A percentile compares a stretch with the other conserved stretches of the same genome.
Evolutionary conservation across 2,113 vertebrate species (phyloP).

Genomic region (Pantherophis guttatus): DNA sequence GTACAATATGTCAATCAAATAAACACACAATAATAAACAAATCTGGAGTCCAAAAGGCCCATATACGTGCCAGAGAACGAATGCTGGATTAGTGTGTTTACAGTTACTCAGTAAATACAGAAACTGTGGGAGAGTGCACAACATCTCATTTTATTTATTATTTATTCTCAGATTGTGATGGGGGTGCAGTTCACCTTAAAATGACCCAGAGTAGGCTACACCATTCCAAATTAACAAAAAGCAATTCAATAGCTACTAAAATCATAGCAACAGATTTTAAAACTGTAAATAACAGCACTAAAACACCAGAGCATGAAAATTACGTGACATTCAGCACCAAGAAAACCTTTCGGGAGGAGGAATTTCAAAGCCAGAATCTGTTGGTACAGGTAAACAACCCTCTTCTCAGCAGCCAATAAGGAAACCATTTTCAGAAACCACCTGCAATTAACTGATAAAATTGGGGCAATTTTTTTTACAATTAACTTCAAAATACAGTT

Average conservation of each 20-base stretch:
- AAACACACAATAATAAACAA: neutral
- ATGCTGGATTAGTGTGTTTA: neutral
- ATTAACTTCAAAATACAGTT: slow-evolving; percentile 35
- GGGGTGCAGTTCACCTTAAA: neutral
- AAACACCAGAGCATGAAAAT: neutral
- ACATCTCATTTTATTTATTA: neutral
- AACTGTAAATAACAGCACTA: neutral
- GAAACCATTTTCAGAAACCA: neutral
- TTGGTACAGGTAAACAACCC: neutral
- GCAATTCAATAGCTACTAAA: neutral
- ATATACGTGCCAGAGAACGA: neutral
- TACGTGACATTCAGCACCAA: neutral
- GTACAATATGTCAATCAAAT: neutral
- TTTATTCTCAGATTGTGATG: neutral
- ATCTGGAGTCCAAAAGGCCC: neutral
- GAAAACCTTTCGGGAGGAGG: neutral
- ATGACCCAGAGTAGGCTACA: neutral
- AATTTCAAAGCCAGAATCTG: neutral
- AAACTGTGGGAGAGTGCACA: neutral
- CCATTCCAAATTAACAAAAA: neutral
- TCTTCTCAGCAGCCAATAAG: neutral
- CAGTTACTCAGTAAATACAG: neutral
- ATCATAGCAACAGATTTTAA: neutral
- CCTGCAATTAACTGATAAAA: neutral
- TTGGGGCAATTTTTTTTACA: slow-evolving; percentile 16